Conservation (phyloP, 2,888 invertebrate species). For the Hartigia nigra region DNA sequence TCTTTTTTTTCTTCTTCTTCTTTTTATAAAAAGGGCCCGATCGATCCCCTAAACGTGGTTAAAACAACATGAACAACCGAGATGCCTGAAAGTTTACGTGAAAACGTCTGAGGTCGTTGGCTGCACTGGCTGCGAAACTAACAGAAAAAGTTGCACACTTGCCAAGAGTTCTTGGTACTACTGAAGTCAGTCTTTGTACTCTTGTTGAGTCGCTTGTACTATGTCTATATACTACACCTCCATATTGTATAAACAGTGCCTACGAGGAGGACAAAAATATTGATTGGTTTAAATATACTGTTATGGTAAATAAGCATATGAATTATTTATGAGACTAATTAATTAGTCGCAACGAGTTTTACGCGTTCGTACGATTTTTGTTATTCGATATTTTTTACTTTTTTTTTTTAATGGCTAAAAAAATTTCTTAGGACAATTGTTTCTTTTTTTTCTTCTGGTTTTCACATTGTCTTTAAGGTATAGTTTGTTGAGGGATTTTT, state of each 20-base stretch:
- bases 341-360: neutral
- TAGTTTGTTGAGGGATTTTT: neutral
- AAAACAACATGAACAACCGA: neutral
- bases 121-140: slow-evolving; percentile 7
- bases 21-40: neutral
- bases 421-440: no score
- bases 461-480: neutral
- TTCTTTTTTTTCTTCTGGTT: neutral
- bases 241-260: neutral
- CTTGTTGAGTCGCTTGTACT: neutral
- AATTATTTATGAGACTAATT: neutral
- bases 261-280: neutral
- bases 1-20: no score
- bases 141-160: slow-evolving; percentile 32
- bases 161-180: slow-evolving; percentile 33
- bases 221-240: no score
- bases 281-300: neutral
- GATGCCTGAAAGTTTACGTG: neutral
- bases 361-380: neutral
- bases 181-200: slow-evolving; percentile 52
- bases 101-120: slow-evolving; percentile 14
- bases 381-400: neutral
- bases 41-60: neutral
- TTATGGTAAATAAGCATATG: neutral
- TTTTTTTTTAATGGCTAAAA: neutral